Evolutionary conservation across 2,888 invertebrate species (phyloP), one percentile per base, ranked within the genome.

Genomic region (Xylota segnis): DNA sequence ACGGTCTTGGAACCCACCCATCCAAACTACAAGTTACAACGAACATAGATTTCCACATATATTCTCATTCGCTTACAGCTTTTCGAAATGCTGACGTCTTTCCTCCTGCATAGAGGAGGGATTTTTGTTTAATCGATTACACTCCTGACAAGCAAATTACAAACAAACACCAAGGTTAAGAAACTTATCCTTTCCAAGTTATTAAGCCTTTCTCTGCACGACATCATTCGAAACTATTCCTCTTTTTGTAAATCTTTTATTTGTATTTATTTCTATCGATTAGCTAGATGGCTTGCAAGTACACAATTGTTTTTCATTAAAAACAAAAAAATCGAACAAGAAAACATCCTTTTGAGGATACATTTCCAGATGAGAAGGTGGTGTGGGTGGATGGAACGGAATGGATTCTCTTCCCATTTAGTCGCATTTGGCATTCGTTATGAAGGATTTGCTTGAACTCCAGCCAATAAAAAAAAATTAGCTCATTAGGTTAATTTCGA

Each of bases 61-160:
- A n/a, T n/a, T n/a, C n/a, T n/a, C 23, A 23, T 23, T 23, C 3
- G 23, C 23, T n/a, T n/a, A n/a, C n/a, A n/a, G n/a, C 23, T 23
- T 23, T 23, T 23, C 23, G 23, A 37, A 37, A 37, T 9, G 9
- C 5, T 52, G 40, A 68, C 52, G 54, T 43, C 14, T 16, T 43
- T n/a, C 5, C 40, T 6, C 12, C 40, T 18, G 2, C 9, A 27
- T 27, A 27, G 12, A 29, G 32, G 1, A 16, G 4, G 7, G n/a
- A 12, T 12, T 52, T 45, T 70, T 68, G 70, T 70, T 56, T 32
- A 70, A 70, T 70, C 70, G 70, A 70, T 70, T 56, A 5, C 12
- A 45, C 29, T 29, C 29, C 37, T 14, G 18, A 27, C 6, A 52
- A 52, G 3, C 10, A 3, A 16, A 68, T 29, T 37, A 18, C 23